These are phyloP conservation scores for Psococerastis gibbosa DNA, from an alignment of 2,888 invertebrate species.

Conservation along the genomic window DNA sequence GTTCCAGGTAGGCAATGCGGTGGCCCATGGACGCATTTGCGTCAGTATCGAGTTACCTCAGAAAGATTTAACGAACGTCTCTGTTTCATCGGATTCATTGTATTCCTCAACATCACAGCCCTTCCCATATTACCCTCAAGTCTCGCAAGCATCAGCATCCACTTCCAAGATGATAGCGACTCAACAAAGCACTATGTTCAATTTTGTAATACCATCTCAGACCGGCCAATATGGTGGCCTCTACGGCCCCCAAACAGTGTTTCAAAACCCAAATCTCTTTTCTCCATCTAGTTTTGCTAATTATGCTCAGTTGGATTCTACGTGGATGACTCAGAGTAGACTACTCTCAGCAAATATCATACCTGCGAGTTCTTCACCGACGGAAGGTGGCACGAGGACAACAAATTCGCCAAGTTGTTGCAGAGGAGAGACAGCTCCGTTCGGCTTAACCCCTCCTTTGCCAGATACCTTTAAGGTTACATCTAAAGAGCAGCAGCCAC, in stretches of 20 bases:
- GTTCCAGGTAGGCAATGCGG: background rate
- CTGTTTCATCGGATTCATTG: background rate
- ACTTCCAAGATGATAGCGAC: conserved; percentile 9
- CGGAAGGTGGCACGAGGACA: conserved; percentile 27
- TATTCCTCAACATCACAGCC: background rate
- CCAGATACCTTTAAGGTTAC: background rate
- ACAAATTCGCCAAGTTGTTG: conserved; percentile 4
- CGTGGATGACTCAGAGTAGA: conserved; percentile 7
- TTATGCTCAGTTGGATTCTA: conserved; percentile 7
- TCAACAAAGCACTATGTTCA: conserved; percentile 11
- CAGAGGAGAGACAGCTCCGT: background rate
- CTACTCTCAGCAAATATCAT: background rate
- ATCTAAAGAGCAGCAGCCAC: background rate
- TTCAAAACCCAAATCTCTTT: conserved; percentile 7
- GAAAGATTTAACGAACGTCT: background rate
- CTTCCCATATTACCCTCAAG: background rate
- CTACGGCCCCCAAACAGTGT: conserved; percentile 11
- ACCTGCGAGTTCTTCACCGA: conserved; percentile 20
- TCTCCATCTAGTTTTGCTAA: conserved; percentile 11
- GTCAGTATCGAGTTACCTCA: background rate
- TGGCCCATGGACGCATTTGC: background rate
- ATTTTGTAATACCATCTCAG: conserved; percentile 9
- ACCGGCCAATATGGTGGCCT: conserved; percentile 11
- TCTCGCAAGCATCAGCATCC: background rate
- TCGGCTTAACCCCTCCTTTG: conserved; percentile 1